These are phyloP conservation scores for Kryphioiulus occultus DNA, from an alignment of 2,888 invertebrate species.

Conservation along the genomic window DNA sequence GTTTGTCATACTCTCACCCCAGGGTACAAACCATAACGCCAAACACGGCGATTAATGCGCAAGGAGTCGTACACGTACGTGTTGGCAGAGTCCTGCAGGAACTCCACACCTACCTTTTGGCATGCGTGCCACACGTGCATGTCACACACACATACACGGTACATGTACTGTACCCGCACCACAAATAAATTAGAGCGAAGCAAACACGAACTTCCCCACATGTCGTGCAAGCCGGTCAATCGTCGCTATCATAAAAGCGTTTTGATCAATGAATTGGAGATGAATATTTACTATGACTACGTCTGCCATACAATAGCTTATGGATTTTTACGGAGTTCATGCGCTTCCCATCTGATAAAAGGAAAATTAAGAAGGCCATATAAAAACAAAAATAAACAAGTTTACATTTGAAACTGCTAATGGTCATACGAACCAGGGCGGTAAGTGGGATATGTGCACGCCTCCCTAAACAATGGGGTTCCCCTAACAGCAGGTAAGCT, in stretches of 20 bases:
- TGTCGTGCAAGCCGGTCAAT: slow-evolving; percentile 22
- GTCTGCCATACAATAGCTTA: background rate
- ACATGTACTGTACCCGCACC: background rate
- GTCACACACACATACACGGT: too few species aligned
- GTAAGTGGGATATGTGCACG: too few species aligned
- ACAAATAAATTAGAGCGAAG: background rate
- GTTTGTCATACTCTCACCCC: slow-evolving; percentile 35
- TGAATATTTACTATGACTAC: slow-evolving; percentile 12
- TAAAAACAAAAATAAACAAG: background rate
- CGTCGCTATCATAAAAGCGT: background rate
- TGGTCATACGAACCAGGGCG: too few species aligned
- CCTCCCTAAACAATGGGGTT: too few species aligned
- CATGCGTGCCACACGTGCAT: background rate
- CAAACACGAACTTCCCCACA: background rate
- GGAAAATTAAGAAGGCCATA: background rate
- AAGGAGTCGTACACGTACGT: background rate
- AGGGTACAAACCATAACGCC: slow-evolving; percentile 31
- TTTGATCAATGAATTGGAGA: slow-evolving; percentile 15
- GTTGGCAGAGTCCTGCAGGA: background rate
- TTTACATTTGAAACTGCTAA: background rate
- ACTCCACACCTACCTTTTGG: background rate
- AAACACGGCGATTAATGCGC: background rate
- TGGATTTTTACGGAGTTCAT: background rate
- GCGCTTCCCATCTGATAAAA: background rate
- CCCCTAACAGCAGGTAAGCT: too few species aligned